These are phyloP conservation scores for Chymomyza caudatula DNA, from an alignment of 2,888 invertebrate genomes.

Conservation along the genomic window DNA sequence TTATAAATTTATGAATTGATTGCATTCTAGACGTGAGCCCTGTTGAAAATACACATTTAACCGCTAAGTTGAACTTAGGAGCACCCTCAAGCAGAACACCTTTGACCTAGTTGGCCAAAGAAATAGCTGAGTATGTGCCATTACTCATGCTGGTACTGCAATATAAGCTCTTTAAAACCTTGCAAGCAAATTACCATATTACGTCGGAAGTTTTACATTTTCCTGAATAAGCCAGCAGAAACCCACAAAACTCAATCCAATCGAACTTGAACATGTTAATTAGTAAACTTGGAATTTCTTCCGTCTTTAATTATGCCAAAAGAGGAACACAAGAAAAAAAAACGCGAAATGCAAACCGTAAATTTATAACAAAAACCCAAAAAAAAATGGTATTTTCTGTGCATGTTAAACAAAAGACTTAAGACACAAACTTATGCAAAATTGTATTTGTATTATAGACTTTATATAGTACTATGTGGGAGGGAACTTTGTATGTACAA, in stretches of 20 bases:
- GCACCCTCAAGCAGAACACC: not conserved
- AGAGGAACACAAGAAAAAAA: not conserved
- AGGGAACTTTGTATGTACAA: not conserved
- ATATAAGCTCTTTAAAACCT: not conserved
- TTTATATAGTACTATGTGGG: no score
- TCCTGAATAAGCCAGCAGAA: not conserved
- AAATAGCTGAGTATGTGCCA: not conserved
- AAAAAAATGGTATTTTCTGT: not conserved
- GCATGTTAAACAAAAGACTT: conserved; percentile 41
- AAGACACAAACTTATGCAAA: conserved; percentile 38
- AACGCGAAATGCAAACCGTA: conserved; percentile 21
- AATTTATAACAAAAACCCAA: conserved; percentile 3
- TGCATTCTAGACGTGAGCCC: conserved; percentile 19
- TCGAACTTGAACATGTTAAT: conserved; percentile 40
- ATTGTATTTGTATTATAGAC: not conserved
- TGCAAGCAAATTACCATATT: not conserved
- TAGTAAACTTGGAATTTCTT: conserved; percentile 34
- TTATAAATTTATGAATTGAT: not conserved
- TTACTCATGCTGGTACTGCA: not conserved
- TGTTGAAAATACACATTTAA: not conserved
- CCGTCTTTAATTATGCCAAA: conserved; percentile 40
- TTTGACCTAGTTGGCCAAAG: not conserved
- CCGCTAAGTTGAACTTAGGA: not conserved
- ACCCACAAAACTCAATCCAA: not conserved
- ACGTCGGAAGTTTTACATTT: not conserved